Conservation (phyloP, 1,140 invertebrate genomes). For the Nasonia vitripennis region DNA sequence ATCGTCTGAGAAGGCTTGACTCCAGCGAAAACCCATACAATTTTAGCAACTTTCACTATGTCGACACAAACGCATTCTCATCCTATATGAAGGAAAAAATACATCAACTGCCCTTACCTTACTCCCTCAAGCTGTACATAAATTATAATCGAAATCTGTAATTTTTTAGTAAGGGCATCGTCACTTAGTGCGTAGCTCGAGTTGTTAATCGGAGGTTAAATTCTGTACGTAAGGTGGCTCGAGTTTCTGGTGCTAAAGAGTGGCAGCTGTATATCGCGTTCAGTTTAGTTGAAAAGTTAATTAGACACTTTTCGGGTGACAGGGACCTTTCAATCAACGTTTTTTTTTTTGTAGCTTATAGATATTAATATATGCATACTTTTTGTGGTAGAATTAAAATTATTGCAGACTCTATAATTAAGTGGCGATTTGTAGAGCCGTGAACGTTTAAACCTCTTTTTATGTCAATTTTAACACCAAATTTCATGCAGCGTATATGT, state of each 20-base stretch:
- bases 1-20: neutral
- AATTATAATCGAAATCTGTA: constrained; percentile 75
- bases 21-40: neutral
- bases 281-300: too few species aligned
- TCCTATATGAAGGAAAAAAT: constrained; percentile 76
- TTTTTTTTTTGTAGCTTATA: too few species aligned
- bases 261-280: too few species aligned
- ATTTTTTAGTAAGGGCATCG: constrained; percentile 40
- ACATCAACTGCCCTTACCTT: constrained; percentile 75
- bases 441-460: neutral
- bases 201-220: neutral
- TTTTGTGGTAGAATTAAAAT: too few species aligned
- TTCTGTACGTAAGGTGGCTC: neutral
- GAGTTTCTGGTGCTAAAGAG: neutral
- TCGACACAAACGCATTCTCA: constrained; percentile 59
- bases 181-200: neutral
- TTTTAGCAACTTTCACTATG: constrained; percentile 53
- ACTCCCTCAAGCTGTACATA: constrained; percentile 75
- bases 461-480: neutral
- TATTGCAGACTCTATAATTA: neutral
- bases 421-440: neutral
- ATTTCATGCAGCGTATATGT: neutral
- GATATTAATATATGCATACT: too few species aligned
- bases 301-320: too few species aligned
- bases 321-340: too few species aligned